These are phyloP conservation scores for Orthosia gracilis DNA, from an alignment of 2,888 invertebrate species.

Conservation along the genomic window DNA sequence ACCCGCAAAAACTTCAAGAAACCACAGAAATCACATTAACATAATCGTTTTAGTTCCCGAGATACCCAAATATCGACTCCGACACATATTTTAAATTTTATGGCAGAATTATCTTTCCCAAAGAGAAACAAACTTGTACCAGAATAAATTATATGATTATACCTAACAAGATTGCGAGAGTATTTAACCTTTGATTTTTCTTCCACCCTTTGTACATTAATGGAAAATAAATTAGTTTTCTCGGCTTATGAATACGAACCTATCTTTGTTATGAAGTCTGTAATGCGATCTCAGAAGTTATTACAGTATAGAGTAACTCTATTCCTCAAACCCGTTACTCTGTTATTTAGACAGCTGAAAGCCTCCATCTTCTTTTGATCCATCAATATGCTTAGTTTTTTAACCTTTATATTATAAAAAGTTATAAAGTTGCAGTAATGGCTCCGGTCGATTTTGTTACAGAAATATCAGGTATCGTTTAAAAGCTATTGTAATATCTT, in stretches of 20 bases:
- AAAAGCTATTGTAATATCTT: slow-evolving; percentile 26
- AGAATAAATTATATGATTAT: slow-evolving; percentile 24
- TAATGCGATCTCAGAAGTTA: slow-evolving; percentile 57
- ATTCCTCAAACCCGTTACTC: slow-evolving; percentile 51
- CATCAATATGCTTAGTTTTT: slow-evolving; percentile 39
- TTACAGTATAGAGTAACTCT: slow-evolving; percentile 50
- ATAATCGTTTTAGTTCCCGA: slow-evolving; percentile 33
- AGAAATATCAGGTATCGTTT: slow-evolving; percentile 41
- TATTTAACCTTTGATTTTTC: slow-evolving; percentile 44
- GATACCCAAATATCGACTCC: slow-evolving; percentile 11
- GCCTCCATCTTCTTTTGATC: slow-evolving; percentile 49
- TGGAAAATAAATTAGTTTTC: slow-evolving; percentile 64
- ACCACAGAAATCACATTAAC: slow-evolving; percentile 36
- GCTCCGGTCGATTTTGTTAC: slow-evolving; percentile 38
- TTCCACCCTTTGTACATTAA: slow-evolving; percentile 50
- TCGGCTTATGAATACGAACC: slow-evolving; percentile 37
- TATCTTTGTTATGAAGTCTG: slow-evolving; percentile 56
- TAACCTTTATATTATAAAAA: slow-evolving; percentile 25
- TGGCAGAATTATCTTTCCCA: slow-evolving; percentile 2
- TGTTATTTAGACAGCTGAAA: slow-evolving; percentile 65
- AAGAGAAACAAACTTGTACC: not conserved
- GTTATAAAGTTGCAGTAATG: slow-evolving; percentile 45
- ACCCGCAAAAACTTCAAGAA: slow-evolving; percentile 3
- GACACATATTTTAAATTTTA: slow-evolving; percentile 1
- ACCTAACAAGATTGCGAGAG: slow-evolving; percentile 26